phyloP scores from a whole-genome alignment of 2,797 vertebrate species.

The Schizothorax lantsangensis region DNA sequence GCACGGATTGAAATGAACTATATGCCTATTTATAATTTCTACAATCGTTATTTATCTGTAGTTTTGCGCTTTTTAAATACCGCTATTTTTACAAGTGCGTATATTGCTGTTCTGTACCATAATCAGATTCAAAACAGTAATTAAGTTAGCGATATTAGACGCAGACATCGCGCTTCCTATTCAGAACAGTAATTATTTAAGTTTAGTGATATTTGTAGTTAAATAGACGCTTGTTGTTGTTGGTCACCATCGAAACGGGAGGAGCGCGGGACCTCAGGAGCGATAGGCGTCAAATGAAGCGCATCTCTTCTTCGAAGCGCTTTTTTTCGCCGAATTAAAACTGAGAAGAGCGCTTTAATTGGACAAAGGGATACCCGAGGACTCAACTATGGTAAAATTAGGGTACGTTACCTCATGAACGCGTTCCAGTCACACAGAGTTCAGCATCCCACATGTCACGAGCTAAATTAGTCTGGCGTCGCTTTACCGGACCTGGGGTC shows the following conservation, averaged over 20 bases:
- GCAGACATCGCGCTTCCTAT: not conserved
- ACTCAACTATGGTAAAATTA: slow-evolving; percentile 63
- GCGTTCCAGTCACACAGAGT: slow-evolving; percentile 61
- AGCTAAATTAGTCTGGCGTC: slow-evolving; percentile 47
- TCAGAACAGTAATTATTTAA: not conserved
- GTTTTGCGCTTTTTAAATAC: not conserved
- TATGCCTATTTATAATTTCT: not conserved
- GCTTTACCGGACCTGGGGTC: slow-evolving; percentile 56
- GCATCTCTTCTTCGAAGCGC: slow-evolving; percentile 44
- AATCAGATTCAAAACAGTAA: too few relatives aligned
- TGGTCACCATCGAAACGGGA: slow-evolving; percentile 26
- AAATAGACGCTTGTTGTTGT: slow-evolving; percentile 29
- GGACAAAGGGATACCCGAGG: slow-evolving; percentile 40
- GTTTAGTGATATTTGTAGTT: not conserved
- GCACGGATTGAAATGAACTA: slow-evolving; percentile 12
- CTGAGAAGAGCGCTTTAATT: slow-evolving; percentile 29
- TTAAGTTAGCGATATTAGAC: not conserved
- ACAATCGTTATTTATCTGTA: not conserved
- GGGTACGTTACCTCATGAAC: slow-evolving; percentile 49
- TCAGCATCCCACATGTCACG: slow-evolving; percentile 60
- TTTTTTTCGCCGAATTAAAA: not conserved
- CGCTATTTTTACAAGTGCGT: not conserved
- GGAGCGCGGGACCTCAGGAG: slow-evolving; percentile 60
- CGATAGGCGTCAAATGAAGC: slow-evolving; percentile 38
- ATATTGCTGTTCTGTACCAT: not conserved